Percentiles rank a stretch among this genome's conserved stretches.
Conservation (phyloP, 2,113 vertebrate species). For the Probosciger aterrimus region DNA sequence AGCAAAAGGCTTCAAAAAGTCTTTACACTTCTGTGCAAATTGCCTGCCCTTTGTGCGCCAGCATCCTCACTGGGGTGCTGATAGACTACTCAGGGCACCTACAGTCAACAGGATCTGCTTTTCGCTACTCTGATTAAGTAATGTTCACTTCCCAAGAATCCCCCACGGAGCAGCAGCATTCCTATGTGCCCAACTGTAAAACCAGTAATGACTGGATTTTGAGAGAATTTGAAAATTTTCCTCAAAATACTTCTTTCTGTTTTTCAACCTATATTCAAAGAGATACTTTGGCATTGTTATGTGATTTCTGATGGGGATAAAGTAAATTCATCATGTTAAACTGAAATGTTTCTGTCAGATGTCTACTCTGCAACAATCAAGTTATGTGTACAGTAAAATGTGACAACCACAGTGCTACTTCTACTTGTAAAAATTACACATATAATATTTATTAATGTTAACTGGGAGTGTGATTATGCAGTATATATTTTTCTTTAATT, state of each 20-base stretch:
- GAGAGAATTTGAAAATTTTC: constrained; percentile 65
- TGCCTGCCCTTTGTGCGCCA: not conserved
- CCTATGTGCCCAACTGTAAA: not conserved
- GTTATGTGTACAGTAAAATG: constrained; percentile 80
- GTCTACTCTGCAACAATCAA: constrained; percentile 89
- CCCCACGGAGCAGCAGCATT: constrained; percentile 31
- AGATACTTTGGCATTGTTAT: constrained; percentile 80
- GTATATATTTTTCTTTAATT: constrained; percentile 1
- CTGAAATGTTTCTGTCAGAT: constrained; percentile 93
- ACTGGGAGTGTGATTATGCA: constrained; percentile 9
- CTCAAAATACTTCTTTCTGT: constrained; percentile 69
- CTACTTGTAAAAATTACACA: constrained; percentile 52
- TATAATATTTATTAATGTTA: constrained; percentile 66
- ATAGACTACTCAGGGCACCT: constrained; percentile 36
- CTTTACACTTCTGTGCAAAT: constrained; percentile 23
- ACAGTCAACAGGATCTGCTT: constrained; percentile 51
- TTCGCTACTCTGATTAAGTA: constrained; percentile 52
- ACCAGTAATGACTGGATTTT: constrained; percentile 68
- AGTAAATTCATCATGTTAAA: constrained; percentile 90
- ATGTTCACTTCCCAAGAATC: constrained; percentile 48
- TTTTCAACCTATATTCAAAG: constrained; percentile 79
- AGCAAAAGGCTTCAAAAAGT: constrained; percentile 13
- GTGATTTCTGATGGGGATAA: constrained; percentile 88
- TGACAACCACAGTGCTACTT: constrained; percentile 56
- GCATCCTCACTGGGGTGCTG: constrained; percentile 31